Base-by-base conservation (phyloP, 2,113 vertebrate genomes). In the Neolamprologus brichardi region DNA sequence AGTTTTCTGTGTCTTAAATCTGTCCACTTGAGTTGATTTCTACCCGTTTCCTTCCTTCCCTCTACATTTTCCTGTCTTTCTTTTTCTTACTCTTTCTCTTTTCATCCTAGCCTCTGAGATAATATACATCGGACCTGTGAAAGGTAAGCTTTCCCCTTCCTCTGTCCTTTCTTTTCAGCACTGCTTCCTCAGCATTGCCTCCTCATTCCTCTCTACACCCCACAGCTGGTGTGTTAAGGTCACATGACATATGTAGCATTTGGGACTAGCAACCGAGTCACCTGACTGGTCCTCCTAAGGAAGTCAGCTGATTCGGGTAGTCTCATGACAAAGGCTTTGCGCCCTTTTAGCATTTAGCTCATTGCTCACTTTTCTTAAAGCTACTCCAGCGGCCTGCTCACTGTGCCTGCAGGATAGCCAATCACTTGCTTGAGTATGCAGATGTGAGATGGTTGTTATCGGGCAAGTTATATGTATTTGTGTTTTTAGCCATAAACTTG, bases 81-180 rank as follows among this genome's bases (percentile, higher is more conserved):
- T 82, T 86, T 84, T 86, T 87, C 91, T 86, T 90, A 91, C 87
- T 87, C 83, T 88, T 82, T 91, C 82, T 87, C 81, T 90, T 96
- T 95, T 96, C 96, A 95, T 96, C 96, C 46, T 97, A 99, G 98
- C 97, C 96, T 97, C 97, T 96, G 99, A 99, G 97, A 97, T 99
- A 97, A 98, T 99, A 97, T 99, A 98, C 98, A 99, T 99, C 96
- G 99, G 99, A 96, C 99, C 99, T 94, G 97, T 99, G 92, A 99
- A 99, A 99, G 99, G 99, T 99, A 98, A 99, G 99, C 96, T 96
- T 95, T 89, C 64, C 79, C 87, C 86, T 89, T 92, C 88, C 82
- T 92, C 93, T 95, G 80, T 92, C 91, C 89, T 91, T 87, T 72
- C 89, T 88, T 67, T 91, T 94, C 88, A 91, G 90, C 94, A 91